Evolutionary conservation across 37 sponge, comb jelly and placozoan species (phyloP), one percentile per base, ranked within the genome.

Genomic region (Aphrocallistes beatrix): DNA sequence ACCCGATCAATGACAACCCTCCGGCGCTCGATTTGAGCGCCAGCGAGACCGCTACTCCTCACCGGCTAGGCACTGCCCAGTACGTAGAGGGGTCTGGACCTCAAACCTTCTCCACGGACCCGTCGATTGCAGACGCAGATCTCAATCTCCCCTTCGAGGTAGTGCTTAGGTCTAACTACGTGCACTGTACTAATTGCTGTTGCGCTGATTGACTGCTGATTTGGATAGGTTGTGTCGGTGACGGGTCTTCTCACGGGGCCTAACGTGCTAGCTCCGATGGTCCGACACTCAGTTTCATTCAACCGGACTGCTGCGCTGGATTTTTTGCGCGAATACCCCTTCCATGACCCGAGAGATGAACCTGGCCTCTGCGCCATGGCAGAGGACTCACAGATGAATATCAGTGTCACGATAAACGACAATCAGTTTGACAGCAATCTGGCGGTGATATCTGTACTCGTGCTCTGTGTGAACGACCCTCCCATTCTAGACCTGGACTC

Each of bases 91-190:
- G 34, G 34, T 60, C 75, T 19, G 75, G 75, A 6, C 28, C 75
- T 60, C 75, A 60, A 30, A 60, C 75, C 75, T 60, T 60, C 75
- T 60, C 75, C 32, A 60, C 75, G 6, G 75, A 60, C 34, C 75
- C 75, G 25, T 60, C 75, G 28, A 60, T 60, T 25, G 10, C n/a
- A 3, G 75, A 60, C n/a, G 75, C 75, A 6, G 75, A 60, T 13
- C 75, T 60, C 10, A 21, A 60, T 30, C 10, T 30, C 6, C 32
- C 25, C 10, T 60, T 60, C n/a, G 75, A 60, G 21, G 75, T 47
- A 60, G 34, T 60, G n/a, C 49, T 17, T 47, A 21, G 17, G n/a
- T 13, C n/a, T 19, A 3, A 60, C n/a, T 28, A 3, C 25, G 10
- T 25, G 8, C 21, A 13, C 25, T 60, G 8, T 60, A 60, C n/a